Percentiles rank a stretch among this genome's conserved stretches.
phyloP scores from a whole-genome alignment of 2,113 vertebrate species.

The Ginglymostoma cirratum region DNA sequence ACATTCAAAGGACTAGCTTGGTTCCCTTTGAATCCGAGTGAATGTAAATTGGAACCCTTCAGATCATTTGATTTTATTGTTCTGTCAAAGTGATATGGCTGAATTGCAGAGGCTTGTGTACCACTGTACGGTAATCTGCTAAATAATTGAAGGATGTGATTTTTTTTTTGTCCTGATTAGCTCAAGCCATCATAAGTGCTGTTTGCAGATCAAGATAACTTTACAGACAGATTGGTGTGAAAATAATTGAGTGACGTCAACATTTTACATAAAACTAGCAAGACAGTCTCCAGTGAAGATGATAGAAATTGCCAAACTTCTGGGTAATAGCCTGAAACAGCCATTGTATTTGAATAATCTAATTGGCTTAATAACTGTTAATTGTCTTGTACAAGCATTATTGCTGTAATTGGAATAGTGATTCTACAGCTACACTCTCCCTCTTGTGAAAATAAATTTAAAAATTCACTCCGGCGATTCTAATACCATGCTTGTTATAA shows the following conservation, averaged over 20 bases:
- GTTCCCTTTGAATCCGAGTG: not conserved
- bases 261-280: not conserved
- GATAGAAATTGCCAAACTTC: conserved; percentile 8
- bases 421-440: not conserved
- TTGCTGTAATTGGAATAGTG: not conserved
- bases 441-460: not conserved
- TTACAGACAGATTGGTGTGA: not conserved
- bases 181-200: not conserved
- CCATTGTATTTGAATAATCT: not conserved
- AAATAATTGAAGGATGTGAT: not conserved
- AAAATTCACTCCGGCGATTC: not conserved
- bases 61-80: not conserved
- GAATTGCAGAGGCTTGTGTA: not conserved
- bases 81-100: not conserved
- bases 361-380: not conserved
- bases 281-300: not conserved
- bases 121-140: not conserved
- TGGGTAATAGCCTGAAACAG: not conserved
- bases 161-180: not conserved
- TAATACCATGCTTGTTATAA: not conserved
- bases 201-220: not conserved
- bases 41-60: not conserved
- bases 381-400: not conserved
- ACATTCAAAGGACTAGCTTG: not conserved
- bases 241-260: not conserved